phyloP scores from a whole-genome alignment of 2,888 invertebrate genomes.

The Plebejus argus region DNA sequence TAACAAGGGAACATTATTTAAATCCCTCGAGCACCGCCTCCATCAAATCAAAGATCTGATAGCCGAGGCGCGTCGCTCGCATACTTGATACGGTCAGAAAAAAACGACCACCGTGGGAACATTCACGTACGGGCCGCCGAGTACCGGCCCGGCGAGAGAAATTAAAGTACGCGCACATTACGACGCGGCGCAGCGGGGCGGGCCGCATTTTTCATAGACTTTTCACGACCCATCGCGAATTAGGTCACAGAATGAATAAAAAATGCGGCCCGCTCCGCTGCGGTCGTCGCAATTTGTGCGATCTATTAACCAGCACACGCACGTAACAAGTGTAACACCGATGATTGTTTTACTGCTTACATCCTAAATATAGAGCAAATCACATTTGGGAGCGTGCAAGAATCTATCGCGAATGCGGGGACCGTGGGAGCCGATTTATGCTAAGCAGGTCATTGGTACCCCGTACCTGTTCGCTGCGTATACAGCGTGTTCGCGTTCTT shows the following conservation, averaged over 20 bases:
- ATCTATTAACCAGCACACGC: conserved; percentile 41
- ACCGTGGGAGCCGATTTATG: conserved; percentile 77
- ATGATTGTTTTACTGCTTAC: conserved; percentile 72
- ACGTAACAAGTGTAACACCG: conserved; percentile 67
- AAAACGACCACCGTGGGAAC: conserved; percentile 60
- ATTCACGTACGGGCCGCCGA: conserved; percentile 44
- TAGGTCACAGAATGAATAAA: background rate
- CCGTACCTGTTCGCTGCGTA: conserved; percentile 64
- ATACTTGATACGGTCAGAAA: conserved; percentile 42
- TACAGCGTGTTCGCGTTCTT: conserved; percentile 55
- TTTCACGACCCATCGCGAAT: background rate
- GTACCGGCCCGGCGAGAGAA: background rate
- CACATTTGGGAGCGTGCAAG: conserved; percentile 75
- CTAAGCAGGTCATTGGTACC: conserved; percentile 79
- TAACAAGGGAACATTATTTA: background rate
- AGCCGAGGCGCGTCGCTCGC: conserved; percentile 5
- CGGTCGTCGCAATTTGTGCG: background rate
- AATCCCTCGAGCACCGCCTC: background rate
- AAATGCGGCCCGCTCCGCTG: background rate
- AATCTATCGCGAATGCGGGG: conserved; percentile 72
- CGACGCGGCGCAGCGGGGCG: conserved; percentile 9
- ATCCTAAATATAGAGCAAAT: conserved; percentile 81
- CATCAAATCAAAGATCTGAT: conserved; percentile 27
- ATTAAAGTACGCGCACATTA: conserved; percentile 35
- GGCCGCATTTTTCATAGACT: background rate